These are phyloP conservation scores for Genyomyrus donnyi DNA, from an alignment of 2,113 vertebrate genomes.

Conservation along the genomic window DNA sequence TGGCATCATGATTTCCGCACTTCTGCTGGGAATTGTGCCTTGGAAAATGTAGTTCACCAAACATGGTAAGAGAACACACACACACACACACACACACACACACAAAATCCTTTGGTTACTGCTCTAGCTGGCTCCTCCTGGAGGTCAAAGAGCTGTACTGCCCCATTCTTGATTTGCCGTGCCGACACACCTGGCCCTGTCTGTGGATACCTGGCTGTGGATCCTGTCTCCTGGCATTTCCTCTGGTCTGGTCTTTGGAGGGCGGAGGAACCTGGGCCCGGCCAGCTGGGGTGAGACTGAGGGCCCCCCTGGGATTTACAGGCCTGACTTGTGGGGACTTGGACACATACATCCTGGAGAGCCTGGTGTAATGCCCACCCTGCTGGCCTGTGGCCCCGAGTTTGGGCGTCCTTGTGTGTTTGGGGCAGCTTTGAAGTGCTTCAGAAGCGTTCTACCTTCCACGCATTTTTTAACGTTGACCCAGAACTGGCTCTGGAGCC, in stretches of 20 bases:
- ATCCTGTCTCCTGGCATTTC: background rate
- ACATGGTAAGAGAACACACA: background rate
- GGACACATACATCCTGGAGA: background rate
- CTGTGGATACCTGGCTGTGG: background rate
- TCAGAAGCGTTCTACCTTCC: background rate
- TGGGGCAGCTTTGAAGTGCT: background rate
- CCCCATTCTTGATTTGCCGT: background rate
- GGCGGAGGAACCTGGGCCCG: background rate
- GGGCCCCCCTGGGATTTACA: background rate
- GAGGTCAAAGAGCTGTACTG: background rate
- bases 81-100: background rate
- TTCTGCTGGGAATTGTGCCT: background rate
- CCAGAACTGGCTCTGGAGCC: conserved; percentile 30
- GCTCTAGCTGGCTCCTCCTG: background rate
- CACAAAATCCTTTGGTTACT: background rate
- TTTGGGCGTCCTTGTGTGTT: background rate
- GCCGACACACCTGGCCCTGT: background rate
- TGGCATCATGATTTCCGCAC: background rate
- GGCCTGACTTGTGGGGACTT: background rate
- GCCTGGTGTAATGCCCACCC: background rate
- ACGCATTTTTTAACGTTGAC: conserved; percentile 37
- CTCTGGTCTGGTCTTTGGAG: background rate
- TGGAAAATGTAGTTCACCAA: background rate
- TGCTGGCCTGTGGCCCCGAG: background rate
- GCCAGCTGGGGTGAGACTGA: background rate